Conservation (phyloP, 2,888 invertebrate genomes). For the Meloe dianella region DNA sequence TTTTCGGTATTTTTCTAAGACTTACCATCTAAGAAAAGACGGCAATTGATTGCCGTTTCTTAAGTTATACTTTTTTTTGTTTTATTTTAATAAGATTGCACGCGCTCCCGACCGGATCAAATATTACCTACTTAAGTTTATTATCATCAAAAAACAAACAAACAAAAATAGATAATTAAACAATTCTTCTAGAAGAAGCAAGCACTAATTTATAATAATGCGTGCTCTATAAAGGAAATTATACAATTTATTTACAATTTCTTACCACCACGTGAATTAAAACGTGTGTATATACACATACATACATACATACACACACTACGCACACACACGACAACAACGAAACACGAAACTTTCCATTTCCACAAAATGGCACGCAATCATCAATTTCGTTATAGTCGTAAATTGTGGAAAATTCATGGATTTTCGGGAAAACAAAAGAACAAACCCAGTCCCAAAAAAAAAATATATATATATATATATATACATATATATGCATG, state of each 20-base stretch:
- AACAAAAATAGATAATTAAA: neutral
- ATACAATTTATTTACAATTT: neutral
- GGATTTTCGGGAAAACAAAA: conserved; percentile 12
- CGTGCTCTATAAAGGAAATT: neutral
- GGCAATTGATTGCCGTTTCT: conserved; percentile 18
- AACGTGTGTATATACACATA: neutral
- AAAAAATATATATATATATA: too few species aligned
- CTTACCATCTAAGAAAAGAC: conserved; percentile 24
- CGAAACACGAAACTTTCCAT: conserved; percentile 4
- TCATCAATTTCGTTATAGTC: neutral
- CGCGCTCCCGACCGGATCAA: conserved; percentile 49
- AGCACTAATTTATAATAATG: neutral
- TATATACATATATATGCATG: too few species aligned
- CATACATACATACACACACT: too few species aligned
- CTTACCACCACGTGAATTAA: neutral
- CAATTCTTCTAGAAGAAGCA: neutral
- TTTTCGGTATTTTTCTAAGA: conserved; percentile 24
- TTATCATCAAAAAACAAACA: conserved; percentile 29
- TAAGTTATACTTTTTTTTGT: too few species aligned
- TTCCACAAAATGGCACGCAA: neutral
- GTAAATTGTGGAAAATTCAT: conserved; percentile 13
- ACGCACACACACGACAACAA: neutral
- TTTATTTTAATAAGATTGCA: conserved; percentile 45
- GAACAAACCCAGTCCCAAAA: conserved; percentile 27
- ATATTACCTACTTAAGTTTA: conserved; percentile 35